Base-by-base conservation (phyloP, 1,140 invertebrate genomes). In the Popillia japonica region DNA sequence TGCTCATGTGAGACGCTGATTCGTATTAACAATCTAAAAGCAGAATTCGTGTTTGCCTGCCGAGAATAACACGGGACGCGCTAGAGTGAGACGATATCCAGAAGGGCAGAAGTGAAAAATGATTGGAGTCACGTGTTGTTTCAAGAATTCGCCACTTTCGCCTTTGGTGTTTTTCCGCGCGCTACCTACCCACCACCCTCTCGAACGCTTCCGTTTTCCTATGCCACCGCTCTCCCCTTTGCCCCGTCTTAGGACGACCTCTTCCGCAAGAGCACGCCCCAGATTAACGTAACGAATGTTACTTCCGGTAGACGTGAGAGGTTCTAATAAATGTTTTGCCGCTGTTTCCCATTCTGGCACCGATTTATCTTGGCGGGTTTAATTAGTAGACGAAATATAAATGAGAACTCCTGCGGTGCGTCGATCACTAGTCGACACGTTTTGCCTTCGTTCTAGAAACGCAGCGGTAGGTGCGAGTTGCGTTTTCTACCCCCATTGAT, bases 331-430 rank as follows among this genome's bases (percentile, higher is more conserved):
- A 68, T 68, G 61, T 68, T 68, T 68, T 68, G 61, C 61, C 61
- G 61, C 61, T 68, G 61, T 68, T 68, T 68, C 61, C 61, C 61
- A 68, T 68, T 68, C 61, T 34, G 61, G 61, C 61, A 68, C 61
- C 61, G 61, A 68, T 68, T 68, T 68, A 68, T 68, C 61, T 68
- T 68, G 61, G 61, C 22, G 61, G 61, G 61, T 68, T 68, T 68
- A 68, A 68, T 68, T 68, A 68, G 61, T 68, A 68, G 61, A 68
- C 61, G 61, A 68, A 68, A 68, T 68, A 68, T 68, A 68, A 68
- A 68, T 68, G 61, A 68, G 61, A 68, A 27, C 22, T 68, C 61
- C 61, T 11, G 22, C 22, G 61, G 61, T 68, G 61, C 61, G 61
- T 68, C 61, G 61, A 68, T 68, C 61, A 27, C 61, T 34, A 68